phyloP scores from a whole-genome alignment of 2,888 invertebrate genomes.

The Epinotia ramella region DNA sequence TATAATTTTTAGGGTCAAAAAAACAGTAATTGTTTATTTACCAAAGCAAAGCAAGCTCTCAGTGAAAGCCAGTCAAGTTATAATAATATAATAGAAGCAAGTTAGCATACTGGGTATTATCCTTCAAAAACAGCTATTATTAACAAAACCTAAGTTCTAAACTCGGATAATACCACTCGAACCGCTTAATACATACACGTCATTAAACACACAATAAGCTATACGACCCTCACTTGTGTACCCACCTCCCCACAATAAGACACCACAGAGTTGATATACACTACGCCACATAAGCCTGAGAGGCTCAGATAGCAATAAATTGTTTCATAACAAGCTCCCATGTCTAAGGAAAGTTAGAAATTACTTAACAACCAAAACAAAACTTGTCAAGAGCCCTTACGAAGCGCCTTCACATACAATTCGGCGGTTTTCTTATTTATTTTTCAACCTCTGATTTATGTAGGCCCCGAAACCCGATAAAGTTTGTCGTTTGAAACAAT shows the following conservation, averaged over 20 bases:
- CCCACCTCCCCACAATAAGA: conserved; percentile 20
- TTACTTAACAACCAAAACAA: conserved; percentile 53
- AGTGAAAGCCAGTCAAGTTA: neutral
- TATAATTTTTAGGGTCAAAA: no score
- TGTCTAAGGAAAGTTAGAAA: conserved; percentile 51
- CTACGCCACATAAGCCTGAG: conserved; percentile 40
- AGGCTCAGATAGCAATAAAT: conserved; percentile 50
- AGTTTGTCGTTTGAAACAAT: conserved; percentile 37
- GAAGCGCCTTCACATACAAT: conserved; percentile 48
- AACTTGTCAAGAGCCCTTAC: conserved; percentile 52
- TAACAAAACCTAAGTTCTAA: neutral
- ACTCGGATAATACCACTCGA: neutral
- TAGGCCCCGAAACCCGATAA: conserved; percentile 46
- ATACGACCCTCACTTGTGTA: conserved; percentile 16
- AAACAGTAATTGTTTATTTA: no score
- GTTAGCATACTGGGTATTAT: neutral
- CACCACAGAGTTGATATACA: conserved; percentile 23
- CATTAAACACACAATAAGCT: conserved; percentile 29
- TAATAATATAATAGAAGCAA: neutral
- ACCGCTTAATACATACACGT: conserved; percentile 19
- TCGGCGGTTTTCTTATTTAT: conserved; percentile 49
- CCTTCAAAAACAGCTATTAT: neutral
- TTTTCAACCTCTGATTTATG: conserved; percentile 50
- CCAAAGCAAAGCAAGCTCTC: neutral
- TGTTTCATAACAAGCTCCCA: conserved; percentile 54